Conservation (phyloP, 1,140 invertebrate species). For the Ceratina japonica region DNA sequence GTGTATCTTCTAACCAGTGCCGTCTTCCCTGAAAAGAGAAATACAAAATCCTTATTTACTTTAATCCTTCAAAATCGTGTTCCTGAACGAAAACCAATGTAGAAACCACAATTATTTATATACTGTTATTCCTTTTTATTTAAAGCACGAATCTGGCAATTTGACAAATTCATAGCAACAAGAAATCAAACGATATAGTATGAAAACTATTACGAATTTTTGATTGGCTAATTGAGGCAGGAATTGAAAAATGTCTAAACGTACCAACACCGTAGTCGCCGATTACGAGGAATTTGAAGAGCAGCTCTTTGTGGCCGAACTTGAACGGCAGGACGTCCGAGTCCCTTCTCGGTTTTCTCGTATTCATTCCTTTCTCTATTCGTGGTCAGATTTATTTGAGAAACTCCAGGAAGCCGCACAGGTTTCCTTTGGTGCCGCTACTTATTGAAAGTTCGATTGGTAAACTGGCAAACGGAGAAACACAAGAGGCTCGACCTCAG, state of each 20-base stretch:
- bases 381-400: too few relatives aligned
- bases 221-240: background rate
- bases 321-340: constrained; percentile 70
- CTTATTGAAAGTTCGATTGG: background rate
- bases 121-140: too few relatives aligned
- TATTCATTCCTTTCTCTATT: constrained; percentile 27
- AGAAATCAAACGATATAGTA: too few relatives aligned
- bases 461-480: constrained; percentile 30
- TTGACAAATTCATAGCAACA: too few relatives aligned
- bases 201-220: background rate
- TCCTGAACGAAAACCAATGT: too few relatives aligned
- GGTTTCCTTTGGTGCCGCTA: too few relatives aligned
- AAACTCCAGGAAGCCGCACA: too few relatives aligned
- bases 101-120: too few relatives aligned
- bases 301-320: constrained; percentile 79
- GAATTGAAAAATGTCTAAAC: constrained; percentile 55
- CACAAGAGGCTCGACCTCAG: constrained; percentile 29
- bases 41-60: constrained; percentile 5
- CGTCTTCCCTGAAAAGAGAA: constrained; percentile 80
- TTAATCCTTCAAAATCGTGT: too few relatives aligned
- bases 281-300: constrained; percentile 85
- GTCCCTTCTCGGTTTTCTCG: constrained; percentile 66
- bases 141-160: too few relatives aligned
- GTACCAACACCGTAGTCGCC: constrained; percentile 87
- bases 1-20: constrained; percentile 81